Conservation (phyloP, 2,113 vertebrate species). For the Puma concolor region DNA sequence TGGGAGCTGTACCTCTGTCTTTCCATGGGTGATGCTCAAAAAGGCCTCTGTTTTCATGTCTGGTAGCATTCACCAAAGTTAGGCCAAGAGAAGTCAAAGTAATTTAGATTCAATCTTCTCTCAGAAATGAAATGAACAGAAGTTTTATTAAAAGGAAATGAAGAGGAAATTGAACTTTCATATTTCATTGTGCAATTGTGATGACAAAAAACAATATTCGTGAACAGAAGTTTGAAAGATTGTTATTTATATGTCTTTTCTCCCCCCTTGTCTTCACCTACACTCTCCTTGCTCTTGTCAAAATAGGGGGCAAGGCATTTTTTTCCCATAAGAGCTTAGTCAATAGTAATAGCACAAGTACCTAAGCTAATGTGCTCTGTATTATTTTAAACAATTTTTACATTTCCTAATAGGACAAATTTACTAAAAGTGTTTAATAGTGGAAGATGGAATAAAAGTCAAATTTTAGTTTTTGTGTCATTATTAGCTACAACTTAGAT, state of each 20-base stretch:
- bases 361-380: conserved; percentile 20
- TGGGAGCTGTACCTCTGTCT: not conserved
- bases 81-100: conserved; percentile 87
- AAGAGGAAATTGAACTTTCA: conserved; percentile 90
- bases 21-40: conserved; percentile 65
- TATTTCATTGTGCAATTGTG: conserved; percentile 88
- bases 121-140: conserved; percentile 87
- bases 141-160: conserved; percentile 91
- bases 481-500: not conserved
- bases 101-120: conserved; percentile 90
- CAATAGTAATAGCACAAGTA: conserved; percentile 2
- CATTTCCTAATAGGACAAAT: conserved; percentile 42
- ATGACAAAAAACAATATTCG: conserved; percentile 88
- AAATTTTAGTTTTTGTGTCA: conserved; percentile 15
- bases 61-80: conserved; percentile 78
- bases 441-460: not conserved
- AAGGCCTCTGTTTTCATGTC: conserved; percentile 71
- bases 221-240: conserved; percentile 82
- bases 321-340: not conserved
- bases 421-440: conserved; percentile 24
- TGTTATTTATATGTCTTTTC: conserved; percentile 81
- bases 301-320: conserved; percentile 64
- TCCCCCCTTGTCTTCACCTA: conserved; percentile 53
- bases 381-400: not conserved
- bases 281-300: conserved; percentile 57